phyloP scores from a whole-genome alignment of 2,113 vertebrate species.

The Sceloporus undulatus region DNA sequence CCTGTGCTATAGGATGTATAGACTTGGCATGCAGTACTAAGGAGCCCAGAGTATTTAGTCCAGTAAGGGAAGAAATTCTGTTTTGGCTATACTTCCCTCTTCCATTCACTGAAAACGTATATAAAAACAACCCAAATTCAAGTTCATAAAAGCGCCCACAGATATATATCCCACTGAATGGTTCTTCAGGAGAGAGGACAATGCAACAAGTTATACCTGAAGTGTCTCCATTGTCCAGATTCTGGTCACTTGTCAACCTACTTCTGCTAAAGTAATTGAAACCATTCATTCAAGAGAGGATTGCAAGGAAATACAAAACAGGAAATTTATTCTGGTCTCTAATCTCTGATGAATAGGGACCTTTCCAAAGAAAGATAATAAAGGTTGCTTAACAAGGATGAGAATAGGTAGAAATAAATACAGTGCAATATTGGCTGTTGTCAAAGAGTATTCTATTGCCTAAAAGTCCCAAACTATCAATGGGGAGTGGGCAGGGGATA shows the following conservation, averaged over 20 bases:
- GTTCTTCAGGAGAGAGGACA: not conserved
- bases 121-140: not conserved
- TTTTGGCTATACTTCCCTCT: not conserved
- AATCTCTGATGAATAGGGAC: slow-evolving; percentile 24
- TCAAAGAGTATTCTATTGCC: not conserved
- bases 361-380: slow-evolving; percentile 26
- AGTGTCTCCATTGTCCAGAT: not conserved
- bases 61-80: not conserved
- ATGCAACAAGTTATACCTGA: not conserved
- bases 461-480: not conserved
- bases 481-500: too few species aligned
- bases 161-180: not conserved
- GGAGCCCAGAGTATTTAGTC: too few species aligned
- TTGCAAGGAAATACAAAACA: slow-evolving; percentile 22
- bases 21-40: too few species aligned
- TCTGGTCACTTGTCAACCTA: not conserved
- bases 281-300: slow-evolving; percentile 11
- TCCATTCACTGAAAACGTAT: not conserved
- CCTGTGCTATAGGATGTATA: not conserved
- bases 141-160: not conserved
- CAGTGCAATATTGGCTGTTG: not conserved
- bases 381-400: not conserved
- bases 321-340: slow-evolving; percentile 28
- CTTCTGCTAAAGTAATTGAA: slow-evolving; percentile 32
- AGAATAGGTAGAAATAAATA: slow-evolving; percentile 8